Evolutionary conservation across 2,113 vertebrate species (phyloP).

Genomic region (Scomber japonicus): DNA sequence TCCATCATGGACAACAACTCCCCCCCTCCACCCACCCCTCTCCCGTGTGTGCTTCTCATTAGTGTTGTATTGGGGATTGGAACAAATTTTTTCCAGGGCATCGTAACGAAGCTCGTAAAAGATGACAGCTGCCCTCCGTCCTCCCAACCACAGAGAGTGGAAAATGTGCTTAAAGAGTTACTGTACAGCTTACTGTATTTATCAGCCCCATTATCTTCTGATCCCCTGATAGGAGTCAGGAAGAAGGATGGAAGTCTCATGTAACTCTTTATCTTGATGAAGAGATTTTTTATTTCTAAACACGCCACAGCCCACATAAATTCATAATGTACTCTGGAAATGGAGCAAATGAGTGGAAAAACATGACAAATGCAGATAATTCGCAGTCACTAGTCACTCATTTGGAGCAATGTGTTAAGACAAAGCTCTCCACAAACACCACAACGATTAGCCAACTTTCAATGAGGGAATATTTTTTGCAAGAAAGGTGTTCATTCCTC

Average conservation of each 20-base stretch:
- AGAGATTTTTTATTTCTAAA: slow-evolving; percentile 1
- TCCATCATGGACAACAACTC: slow-evolving; percentile 49
- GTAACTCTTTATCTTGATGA: neutral
- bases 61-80: slow-evolving; percentile 59
- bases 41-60: slow-evolving; percentile 71
- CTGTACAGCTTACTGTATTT: slow-evolving; percentile 56
- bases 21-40: slow-evolving; percentile 29
- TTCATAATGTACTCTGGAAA: neutral
- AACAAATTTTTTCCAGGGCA: slow-evolving; percentile 69
- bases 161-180: slow-evolving; percentile 47
- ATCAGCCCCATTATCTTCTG: slow-evolving; percentile 39
- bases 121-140: slow-evolving; percentile 62
- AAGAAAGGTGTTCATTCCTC: no score
- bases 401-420: neutral
- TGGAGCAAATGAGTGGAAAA: no score
- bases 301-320: neutral
- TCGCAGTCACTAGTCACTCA: neutral
- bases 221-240: neutral
- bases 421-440: no score
- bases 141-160: slow-evolving; percentile 52
- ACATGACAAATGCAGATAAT: no score
- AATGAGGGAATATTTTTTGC: no score
- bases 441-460: no score
- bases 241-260: neutral
- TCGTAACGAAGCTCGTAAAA: slow-evolving; percentile 48